Conservation (phyloP, 2,797 vertebrate species). For the Dipus sagitta region DNA sequence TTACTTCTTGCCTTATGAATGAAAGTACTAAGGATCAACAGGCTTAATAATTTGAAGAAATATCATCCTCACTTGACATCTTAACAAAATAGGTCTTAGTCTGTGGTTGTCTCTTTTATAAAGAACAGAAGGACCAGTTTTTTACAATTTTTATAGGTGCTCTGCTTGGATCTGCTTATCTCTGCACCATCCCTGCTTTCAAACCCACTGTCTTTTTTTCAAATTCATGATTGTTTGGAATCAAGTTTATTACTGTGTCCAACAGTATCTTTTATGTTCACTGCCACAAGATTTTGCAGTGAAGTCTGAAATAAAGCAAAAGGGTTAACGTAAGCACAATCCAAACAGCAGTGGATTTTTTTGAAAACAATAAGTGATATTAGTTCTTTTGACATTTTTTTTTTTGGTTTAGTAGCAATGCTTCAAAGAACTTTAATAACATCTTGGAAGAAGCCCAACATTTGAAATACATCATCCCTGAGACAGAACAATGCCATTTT, state of each 20-base stretch:
- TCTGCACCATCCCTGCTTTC: constrained; percentile 44
- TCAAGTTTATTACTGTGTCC: constrained; percentile 65
- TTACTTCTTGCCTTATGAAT: background rate
- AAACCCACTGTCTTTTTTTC: constrained; percentile 32
- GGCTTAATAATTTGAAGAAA: constrained; percentile 57
- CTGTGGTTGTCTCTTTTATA: constrained; percentile 41
- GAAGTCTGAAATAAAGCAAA: constrained; percentile 73
- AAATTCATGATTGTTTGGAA: constrained; percentile 60
- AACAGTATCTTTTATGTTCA: constrained; percentile 60
- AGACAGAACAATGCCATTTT: constrained; percentile 43
- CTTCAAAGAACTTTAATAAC: constrained; percentile 72
- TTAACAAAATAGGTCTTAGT: constrained; percentile 18
- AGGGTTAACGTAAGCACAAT: constrained; percentile 68
- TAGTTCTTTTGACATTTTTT: constrained; percentile 56
- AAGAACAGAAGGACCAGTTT: constrained; percentile 22
- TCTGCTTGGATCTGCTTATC: constrained; percentile 70
- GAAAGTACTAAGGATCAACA: background rate
- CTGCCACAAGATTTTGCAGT: constrained; percentile 66
- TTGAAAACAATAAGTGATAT: constrained; percentile 73
- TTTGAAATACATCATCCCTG: constrained; percentile 70
- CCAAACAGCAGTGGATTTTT: constrained; percentile 67
- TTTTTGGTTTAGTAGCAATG: constrained; percentile 17
- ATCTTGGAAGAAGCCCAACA: constrained; percentile 52
- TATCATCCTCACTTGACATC: constrained; percentile 43
- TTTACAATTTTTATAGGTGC: constrained; percentile 67